Evolutionary conservation across 2,888 invertebrate genomes (phyloP).

Genomic region (Palloptera scutellata): DNA sequence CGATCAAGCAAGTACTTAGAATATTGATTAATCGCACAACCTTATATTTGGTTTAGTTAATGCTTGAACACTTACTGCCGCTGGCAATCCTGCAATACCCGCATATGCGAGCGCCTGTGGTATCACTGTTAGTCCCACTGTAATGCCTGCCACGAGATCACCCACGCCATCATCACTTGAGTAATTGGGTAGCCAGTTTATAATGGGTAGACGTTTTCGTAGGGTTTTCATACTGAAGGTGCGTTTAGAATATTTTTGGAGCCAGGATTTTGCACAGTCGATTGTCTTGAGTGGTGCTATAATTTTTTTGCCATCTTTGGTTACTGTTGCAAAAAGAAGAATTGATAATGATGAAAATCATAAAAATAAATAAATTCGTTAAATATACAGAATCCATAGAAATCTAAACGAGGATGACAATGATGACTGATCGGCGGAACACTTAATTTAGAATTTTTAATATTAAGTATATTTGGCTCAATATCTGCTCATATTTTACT

Average conservation of each 20-base stretch:
- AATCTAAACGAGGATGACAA: too few relatives aligned
- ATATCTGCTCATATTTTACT: too few relatives aligned
- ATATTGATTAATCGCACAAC: neutral
- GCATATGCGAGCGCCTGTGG: conserved; percentile 88
- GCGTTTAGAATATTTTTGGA: conserved; percentile 64
- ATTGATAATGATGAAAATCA: neutral
- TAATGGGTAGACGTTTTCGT: conserved; percentile 77
- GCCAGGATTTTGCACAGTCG: conserved; percentile 61
- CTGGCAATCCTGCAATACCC: conserved; percentile 80
- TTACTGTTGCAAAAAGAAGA: conserved; percentile 62
- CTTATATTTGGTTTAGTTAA: neutral
- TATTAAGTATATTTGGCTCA: too few relatives aligned
- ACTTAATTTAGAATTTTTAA: too few relatives aligned
- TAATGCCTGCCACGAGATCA: conserved; percentile 89
- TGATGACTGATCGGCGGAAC: too few relatives aligned
- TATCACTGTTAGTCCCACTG: conserved; percentile 92
- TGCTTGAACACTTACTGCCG: conserved; percentile 66
- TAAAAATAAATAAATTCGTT: neutral
- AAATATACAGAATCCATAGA: too few relatives aligned
- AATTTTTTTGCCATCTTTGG: conserved; percentile 65
- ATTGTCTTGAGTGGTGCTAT: conserved; percentile 50
- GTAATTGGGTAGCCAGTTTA: conserved; percentile 81
- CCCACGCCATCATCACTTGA: conserved; percentile 76
- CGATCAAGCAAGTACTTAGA: neutral
- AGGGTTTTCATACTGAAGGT: conserved; percentile 75